phyloP scores from a whole-genome alignment of 2,888 invertebrate genomes.

The Poecilobothrus nobilitatus region DNA sequence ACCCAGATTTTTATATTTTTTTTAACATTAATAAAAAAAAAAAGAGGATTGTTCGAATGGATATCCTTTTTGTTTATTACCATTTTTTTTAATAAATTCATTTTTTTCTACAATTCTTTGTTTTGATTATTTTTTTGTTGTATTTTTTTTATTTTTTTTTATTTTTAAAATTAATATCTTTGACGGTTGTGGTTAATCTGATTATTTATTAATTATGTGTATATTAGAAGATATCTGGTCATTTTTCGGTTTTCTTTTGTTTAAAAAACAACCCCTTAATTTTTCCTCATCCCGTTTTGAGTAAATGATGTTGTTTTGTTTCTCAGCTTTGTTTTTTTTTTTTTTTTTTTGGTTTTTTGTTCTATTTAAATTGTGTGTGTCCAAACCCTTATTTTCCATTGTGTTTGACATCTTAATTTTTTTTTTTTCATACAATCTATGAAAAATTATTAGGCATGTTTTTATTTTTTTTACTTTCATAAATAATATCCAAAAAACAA shows the following conservation, averaged over 20 bases:
- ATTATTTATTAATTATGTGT: conserved; percentile 3
- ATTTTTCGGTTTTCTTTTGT: not conserved
- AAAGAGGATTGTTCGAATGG: not conserved
- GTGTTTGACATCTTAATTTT: not conserved
- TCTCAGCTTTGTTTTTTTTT: not conserved
- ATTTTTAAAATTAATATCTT: not conserved
- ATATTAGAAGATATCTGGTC: not conserved
- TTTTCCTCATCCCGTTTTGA: not conserved
- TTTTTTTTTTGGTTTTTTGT: not conserved
- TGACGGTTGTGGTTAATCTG: not conserved
- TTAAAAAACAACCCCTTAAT: not conserved
- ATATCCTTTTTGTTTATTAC: too few species aligned
- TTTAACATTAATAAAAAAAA: not conserved
- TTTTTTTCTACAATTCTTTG: too few species aligned
- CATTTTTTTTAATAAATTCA: too few species aligned
- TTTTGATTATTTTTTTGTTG: not conserved
- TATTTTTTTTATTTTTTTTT: not conserved
- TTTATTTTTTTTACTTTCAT: too few species aligned
- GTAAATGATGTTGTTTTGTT: too few species aligned
- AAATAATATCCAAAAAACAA: too few species aligned
- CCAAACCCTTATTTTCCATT: not conserved
- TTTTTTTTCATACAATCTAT: not conserved
- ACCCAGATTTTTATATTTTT: not conserved
- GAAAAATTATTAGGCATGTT: too few species aligned
- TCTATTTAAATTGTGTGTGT: not conserved